These are phyloP conservation scores for Stenodema calcarata DNA, from an alignment of 2,888 invertebrate species.

Conservation along the genomic window DNA sequence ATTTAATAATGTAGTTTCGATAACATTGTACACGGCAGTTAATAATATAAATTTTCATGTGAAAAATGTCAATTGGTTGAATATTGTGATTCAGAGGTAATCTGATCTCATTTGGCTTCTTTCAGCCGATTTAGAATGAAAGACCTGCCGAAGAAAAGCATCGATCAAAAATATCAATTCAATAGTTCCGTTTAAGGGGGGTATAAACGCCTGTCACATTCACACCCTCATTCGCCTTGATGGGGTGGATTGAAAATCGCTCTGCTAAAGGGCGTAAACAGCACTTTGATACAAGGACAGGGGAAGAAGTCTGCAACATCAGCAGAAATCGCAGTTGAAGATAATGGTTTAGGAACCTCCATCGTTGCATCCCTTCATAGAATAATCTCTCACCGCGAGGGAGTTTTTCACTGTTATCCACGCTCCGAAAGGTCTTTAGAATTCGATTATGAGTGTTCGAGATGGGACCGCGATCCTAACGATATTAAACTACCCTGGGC, in stretches of 20 bases:
- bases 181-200: not conserved
- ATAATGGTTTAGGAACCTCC: not conserved
- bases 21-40: too few relatives aligned
- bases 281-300: not conserved
- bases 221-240: not conserved
- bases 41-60: too few relatives aligned
- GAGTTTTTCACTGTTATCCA: not conserved
- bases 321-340: not conserved
- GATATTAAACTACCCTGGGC: not conserved
- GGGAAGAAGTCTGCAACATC: not conserved
- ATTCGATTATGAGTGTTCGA: constrained; percentile 24
- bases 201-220: not conserved
- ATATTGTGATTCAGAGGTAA: too few relatives aligned
- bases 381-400: not conserved
- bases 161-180: not conserved
- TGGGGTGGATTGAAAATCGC: not conserved
- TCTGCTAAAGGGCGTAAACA: not conserved
- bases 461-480: constrained; percentile 19
- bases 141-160: too few relatives aligned
- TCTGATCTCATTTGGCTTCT: too few relatives aligned
- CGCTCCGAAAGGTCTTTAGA: constrained; percentile 19
- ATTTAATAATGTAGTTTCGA: too few relatives aligned
- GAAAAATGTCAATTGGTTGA: too few relatives aligned
- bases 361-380: not conserved
- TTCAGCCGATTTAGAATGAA: too few relatives aligned